phyloP scores from a whole-genome alignment of 2,888 invertebrate species.

The Myathropa florea region DNA sequence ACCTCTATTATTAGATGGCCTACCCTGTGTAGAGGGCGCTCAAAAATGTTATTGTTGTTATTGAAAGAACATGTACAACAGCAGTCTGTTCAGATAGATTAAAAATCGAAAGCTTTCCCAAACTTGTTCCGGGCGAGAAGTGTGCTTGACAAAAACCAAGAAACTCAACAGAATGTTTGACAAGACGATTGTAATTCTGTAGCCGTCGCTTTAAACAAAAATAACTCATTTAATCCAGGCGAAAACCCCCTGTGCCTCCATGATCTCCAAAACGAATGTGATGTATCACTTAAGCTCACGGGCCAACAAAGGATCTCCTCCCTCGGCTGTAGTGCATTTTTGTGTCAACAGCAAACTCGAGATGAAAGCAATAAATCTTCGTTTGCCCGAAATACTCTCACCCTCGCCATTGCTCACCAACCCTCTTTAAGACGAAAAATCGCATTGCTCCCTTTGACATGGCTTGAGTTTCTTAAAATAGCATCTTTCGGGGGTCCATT shows the following conservation, averaged over 20 bases:
- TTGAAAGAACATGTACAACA: too few relatives aligned
- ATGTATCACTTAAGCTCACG: background rate
- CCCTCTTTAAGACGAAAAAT: background rate
- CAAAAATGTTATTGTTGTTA: too few relatives aligned
- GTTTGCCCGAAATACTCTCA: background rate
- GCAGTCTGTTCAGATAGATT: too few relatives aligned
- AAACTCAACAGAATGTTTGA: too few relatives aligned
- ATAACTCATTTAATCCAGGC: too few relatives aligned
- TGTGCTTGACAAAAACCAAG: too few relatives aligned
- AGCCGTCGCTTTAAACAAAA: too few relatives aligned
- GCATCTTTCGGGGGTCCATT: background rate
- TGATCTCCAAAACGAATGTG: background rate
- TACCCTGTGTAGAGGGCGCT: too few relatives aligned
- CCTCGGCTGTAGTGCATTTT: background rate
- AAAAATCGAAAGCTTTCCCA: too few relatives aligned
- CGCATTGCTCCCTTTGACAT: background rate
- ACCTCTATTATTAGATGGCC: too few relatives aligned
- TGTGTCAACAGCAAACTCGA: background rate
- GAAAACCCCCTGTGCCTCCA: background rate
- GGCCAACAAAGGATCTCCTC: background rate
- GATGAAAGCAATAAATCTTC: background rate
- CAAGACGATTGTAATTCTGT: too few relatives aligned
- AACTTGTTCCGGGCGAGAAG: too few relatives aligned
- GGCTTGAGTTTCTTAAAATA: background rate
- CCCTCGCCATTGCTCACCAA: background rate